These are phyloP conservation scores for Aricia agestis DNA, from an alignment of 1,140 invertebrate species.

Conservation along the genomic window DNA sequence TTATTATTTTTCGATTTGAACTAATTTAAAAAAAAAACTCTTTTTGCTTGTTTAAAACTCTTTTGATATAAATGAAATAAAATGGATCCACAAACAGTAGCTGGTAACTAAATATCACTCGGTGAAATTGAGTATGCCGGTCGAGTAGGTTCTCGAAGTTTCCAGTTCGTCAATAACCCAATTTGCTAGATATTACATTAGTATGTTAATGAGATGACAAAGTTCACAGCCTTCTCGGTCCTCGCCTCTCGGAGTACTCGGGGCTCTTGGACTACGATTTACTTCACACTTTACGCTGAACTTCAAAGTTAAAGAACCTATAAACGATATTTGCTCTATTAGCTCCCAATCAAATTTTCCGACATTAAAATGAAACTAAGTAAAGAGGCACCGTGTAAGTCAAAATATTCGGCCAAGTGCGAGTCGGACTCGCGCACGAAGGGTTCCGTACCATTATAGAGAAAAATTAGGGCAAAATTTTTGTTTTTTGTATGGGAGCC, in stretches of 20 bases:
- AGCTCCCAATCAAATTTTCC: neutral
- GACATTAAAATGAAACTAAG: neutral
- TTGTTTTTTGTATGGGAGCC: too few relatives aligned
- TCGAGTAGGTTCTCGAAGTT: neutral
- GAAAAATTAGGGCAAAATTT: too few relatives aligned
- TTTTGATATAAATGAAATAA: neutral
- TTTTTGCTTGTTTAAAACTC: neutral
- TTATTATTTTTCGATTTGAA: neutral
- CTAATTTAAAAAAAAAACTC: too few relatives aligned
- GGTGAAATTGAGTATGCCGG: neutral
- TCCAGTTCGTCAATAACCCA: neutral
- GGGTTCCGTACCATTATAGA: too few relatives aligned
- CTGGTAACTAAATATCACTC: neutral
- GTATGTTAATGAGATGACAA: conserved; percentile 3
- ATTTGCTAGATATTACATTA: neutral
- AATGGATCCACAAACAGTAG: neutral
- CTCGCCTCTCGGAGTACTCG: neutral
- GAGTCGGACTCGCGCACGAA: too few relatives aligned
- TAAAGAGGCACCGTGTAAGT: neutral
- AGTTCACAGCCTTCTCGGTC: neutral
- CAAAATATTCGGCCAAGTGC: too few relatives aligned
- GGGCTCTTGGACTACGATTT: neutral
- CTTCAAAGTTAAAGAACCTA: neutral
- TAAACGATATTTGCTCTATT: neutral
- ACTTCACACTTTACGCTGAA: neutral